Conservation (phyloP, 2,888 invertebrate species). For the Folsomia candida region DNA sequence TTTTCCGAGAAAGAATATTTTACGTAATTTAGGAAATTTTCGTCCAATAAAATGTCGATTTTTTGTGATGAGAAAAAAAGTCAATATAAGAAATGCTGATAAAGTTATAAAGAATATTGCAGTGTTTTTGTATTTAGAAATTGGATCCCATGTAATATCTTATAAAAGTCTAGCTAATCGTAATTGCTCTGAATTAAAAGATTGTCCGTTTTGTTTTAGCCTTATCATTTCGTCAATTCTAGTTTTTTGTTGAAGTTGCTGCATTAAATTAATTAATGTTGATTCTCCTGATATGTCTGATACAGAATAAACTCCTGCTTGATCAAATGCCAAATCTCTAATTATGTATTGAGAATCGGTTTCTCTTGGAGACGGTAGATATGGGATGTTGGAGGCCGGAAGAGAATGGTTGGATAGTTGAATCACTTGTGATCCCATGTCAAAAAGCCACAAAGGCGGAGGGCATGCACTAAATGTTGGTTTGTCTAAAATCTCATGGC, state of each 20-base stretch:
- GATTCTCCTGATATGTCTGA: not conserved
- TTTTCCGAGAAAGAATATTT: too few relatives aligned
- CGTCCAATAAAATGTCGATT: too few relatives aligned
- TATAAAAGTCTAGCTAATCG: not conserved
- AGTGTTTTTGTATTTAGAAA: too few relatives aligned
- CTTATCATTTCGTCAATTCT: not conserved
- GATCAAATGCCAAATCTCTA: not conserved
- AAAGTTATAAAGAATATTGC: too few relatives aligned
- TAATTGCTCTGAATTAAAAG: not conserved
- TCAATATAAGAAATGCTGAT: too few relatives aligned
- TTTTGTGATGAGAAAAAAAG: too few relatives aligned
- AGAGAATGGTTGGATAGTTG: not conserved
- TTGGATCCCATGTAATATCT: not conserved
- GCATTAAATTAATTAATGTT: not conserved
- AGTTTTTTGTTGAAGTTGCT: not conserved
- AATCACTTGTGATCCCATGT: not conserved
- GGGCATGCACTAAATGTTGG: not conserved
- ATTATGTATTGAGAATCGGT: not conserved
- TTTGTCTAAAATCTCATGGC: conserved; percentile 1
- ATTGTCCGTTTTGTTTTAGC: not conserved
- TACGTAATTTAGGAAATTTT: too few relatives aligned
- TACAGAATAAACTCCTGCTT: conserved; percentile 3
- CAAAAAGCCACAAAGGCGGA: not conserved
- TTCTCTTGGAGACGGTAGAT: conserved; percentile 5
- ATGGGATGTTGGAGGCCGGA: not conserved